Evolutionary conservation across 53 echinoderm and acorn worm species (phyloP).

Genomic region (Pentamera pediparva): DNA sequence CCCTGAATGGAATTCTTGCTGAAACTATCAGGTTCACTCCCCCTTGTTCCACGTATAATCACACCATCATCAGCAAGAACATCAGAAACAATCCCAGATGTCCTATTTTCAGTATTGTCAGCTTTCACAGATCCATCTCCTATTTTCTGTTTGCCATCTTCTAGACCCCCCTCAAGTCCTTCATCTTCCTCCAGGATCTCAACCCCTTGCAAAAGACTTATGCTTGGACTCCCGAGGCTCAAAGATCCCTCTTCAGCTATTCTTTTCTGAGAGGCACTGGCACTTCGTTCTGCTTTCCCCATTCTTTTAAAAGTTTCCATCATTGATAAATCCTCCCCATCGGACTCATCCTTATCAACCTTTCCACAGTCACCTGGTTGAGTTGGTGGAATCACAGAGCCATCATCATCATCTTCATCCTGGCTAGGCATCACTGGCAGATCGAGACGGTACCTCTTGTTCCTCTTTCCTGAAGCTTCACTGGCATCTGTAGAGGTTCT

Average conservation of each 20-base stretch:
- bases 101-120: too few relatives aligned
- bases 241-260: neutral
- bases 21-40: too few relatives aligned
- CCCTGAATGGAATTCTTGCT: too few relatives aligned
- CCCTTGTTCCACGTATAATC: too few relatives aligned
- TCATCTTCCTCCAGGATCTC: neutral
- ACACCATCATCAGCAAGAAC: too few relatives aligned
- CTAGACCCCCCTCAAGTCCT: too few relatives aligned
- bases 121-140: too few relatives aligned
- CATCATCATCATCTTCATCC: neutral
- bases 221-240: slow-evolving; percentile 10
- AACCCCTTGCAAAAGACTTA: neutral
- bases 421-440: neutral
- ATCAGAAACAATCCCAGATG: too few relatives aligned
- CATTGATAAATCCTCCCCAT: neutral
- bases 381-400: neutral
- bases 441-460: slow-evolving; percentile 8
- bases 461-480: neutral
- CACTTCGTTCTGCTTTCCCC: neutral
- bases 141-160: too few relatives aligned
- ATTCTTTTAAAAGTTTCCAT: slow-evolving; percentile 1
- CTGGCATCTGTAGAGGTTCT: neutral
- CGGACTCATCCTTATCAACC: neutral
- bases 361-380: neutral
- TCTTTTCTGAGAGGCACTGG: too few relatives aligned